Evolutionary conservation across 2,888 invertebrate genomes (phyloP).

Genomic region (Ophion slaviceki): DNA sequence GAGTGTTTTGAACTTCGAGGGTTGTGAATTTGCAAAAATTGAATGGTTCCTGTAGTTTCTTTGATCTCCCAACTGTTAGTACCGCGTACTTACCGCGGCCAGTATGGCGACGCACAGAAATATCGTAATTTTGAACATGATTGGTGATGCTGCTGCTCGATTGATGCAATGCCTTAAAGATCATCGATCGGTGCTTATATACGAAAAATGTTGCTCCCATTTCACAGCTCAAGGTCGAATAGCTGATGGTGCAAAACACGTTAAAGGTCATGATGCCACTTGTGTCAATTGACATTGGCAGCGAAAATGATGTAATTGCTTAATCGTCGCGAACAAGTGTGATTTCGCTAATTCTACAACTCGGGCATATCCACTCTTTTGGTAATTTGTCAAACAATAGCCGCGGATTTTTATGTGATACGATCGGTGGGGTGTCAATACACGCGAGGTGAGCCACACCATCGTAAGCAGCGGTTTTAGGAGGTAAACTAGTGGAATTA

Average conservation of each 20-base stretch:
- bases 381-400: background rate
- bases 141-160: background rate
- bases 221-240: background rate
- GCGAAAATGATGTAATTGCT: background rate
- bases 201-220: background rate
- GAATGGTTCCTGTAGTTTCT: background rate
- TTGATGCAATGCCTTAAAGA: background rate
- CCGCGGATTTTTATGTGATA: background rate
- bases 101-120: conserved; percentile 45
- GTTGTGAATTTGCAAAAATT: background rate
- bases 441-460: background rate
- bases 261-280: conserved; percentile 7
- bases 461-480: too few relatives aligned
- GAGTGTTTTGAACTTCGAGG: background rate
- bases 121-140: conserved; percentile 45
- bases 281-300: conserved; percentile 48
- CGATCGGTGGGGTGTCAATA: background rate
- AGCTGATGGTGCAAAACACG: background rate
- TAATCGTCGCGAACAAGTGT: background rate
- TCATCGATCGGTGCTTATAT: conserved; percentile 37
- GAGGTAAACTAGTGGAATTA: too few relatives aligned
- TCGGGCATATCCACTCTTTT: background rate
- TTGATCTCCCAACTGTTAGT: background rate
- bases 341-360: background rate
- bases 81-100: conserved; percentile 46